Conservation (phyloP, 2,113 vertebrate genomes). For the Rhizomys pruinosus region DNA sequence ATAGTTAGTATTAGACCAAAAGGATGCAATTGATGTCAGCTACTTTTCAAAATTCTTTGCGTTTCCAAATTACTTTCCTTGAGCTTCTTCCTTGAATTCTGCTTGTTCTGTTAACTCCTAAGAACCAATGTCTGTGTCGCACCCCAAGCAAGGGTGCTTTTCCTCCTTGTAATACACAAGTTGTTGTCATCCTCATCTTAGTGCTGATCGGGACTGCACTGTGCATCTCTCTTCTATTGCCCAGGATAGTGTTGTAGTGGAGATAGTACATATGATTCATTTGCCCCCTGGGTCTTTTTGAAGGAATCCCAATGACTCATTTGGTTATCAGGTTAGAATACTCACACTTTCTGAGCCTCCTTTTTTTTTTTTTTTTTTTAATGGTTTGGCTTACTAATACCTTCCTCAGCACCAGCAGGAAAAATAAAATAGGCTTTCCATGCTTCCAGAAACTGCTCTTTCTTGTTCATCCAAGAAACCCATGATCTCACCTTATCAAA, state of each 20-base stretch:
- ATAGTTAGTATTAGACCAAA: neutral
- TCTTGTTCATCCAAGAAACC: conserved; percentile 35
- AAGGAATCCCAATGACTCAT: neutral
- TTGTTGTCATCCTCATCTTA: neutral
- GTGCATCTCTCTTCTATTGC: neutral
- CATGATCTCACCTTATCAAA: conserved; percentile 62
- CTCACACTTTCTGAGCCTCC: neutral
- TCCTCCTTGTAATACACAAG: too few species aligned
- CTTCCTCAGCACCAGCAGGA: neutral
- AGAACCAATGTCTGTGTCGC: neutral
- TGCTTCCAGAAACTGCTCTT: conserved; percentile 29
- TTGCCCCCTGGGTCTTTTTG: neutral
- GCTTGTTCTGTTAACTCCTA: neutral
- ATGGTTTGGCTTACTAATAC: neutral
- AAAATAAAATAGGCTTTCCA: neutral
- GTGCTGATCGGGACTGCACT: neutral
- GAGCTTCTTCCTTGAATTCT: neutral
- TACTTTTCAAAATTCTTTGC: neutral
- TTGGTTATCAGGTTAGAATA: neutral
- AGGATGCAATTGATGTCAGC: accelerated
- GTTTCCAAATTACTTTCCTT: neutral
- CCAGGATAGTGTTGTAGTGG: accelerated
- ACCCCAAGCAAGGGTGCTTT: neutral
- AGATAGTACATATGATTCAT: neutral
- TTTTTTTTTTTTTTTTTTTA: neutral